These are phyloP conservation scores for Pocillopora grandis DNA, from an alignment of 92 coral and sea anemone genomes.

Conservation along the genomic window DNA sequence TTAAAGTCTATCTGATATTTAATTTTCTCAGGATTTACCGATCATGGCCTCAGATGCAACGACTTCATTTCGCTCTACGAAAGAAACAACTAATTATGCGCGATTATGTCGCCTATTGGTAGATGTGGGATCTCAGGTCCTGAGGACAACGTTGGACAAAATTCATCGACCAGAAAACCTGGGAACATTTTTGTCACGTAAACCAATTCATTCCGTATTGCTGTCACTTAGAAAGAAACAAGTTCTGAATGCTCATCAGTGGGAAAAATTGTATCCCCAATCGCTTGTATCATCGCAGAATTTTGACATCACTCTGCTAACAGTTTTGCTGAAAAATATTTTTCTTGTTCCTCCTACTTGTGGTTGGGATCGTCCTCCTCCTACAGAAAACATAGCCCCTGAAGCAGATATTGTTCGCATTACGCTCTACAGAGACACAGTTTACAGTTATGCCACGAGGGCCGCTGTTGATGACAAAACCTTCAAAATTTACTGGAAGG, in stretches of 20 bases:
- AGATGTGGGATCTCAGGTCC: no score
- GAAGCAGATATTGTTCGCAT: conserved; percentile 9
- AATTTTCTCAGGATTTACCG: no score
- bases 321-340: no score
- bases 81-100: no score
- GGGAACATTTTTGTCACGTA: background rate
- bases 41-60: no score
- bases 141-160: no score
- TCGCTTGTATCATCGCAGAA: background rate
- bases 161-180: background rate
- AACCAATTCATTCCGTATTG: background rate
- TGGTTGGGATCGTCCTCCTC: background rate
- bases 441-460: background rate
- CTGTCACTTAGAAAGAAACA: background rate
- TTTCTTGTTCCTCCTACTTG: background rate
- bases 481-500: background rate
- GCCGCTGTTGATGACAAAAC: background rate
- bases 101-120: no score
- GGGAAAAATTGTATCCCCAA: background rate
- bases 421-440: background rate
- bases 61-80: no score
- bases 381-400: background rate
- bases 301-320: background rate
- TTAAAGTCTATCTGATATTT: no score
- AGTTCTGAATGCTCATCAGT: background rate